These are phyloP conservation scores for Poeciliopsis paucimaculata DNA, from an alignment of 2,797 vertebrate genomes.

Conservation along the genomic window DNA sequence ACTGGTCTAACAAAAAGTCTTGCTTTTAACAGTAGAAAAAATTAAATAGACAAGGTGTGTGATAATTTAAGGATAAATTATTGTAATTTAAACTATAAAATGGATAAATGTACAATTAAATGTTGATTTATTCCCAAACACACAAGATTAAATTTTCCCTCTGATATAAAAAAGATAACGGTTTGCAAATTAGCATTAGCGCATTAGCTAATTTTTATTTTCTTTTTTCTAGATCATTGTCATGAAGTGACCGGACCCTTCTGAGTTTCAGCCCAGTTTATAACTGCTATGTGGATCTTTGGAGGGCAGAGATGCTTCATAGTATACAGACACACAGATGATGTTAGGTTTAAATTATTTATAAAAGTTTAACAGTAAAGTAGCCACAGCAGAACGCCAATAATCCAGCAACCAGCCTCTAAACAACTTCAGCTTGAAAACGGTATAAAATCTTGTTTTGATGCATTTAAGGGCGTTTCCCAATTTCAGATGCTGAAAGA, in stretches of 20 bases:
- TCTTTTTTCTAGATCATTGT: background rate
- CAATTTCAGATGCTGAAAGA: background rate
- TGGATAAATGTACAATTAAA: background rate
- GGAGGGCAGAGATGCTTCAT: background rate
- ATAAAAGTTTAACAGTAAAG: constrained; percentile 14
- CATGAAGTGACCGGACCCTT: background rate
- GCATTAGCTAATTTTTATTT: background rate
- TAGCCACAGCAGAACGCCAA: background rate
- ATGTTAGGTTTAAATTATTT: background rate
- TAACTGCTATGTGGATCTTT: background rate
- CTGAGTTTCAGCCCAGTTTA: background rate
- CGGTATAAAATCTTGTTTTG: background rate
- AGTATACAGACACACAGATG: constrained; percentile 2
- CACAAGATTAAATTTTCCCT: background rate
- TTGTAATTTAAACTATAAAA: background rate
- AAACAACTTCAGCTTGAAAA: background rate
- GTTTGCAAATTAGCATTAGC: background rate
- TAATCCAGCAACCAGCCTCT: constrained; percentile 14
- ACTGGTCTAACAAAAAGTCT: background rate
- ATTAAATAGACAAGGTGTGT: background rate
- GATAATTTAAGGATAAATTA: background rate
- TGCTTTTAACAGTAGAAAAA: background rate
- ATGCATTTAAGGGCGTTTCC: constrained; percentile 1
- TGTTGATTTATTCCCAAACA: background rate
- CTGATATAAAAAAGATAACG: background rate